Conservation (phyloP, 37 sponge, comb jelly and placozoan species). For the Halisarca cf. caerulea region DNA sequence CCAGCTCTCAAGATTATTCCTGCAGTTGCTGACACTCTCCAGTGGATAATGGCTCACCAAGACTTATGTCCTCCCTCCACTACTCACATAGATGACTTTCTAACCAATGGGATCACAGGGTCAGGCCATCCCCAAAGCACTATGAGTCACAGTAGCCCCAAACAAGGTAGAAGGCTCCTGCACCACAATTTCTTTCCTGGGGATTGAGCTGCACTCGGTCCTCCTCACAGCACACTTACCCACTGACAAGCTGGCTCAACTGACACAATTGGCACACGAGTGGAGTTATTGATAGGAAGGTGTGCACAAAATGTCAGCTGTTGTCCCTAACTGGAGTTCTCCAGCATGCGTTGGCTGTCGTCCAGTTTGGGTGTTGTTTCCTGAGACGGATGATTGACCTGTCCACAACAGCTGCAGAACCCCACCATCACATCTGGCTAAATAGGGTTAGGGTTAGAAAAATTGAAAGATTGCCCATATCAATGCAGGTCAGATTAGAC, state of each 20-base stretch:
- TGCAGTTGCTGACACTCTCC: constrained; percentile 38
- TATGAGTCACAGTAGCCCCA: constrained; percentile 38
- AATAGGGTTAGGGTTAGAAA: too few relatives aligned
- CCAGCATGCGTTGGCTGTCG: constrained; percentile 18
- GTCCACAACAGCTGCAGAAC: not conserved
- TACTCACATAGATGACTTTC: constrained; percentile 38
- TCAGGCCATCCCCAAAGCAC: not conserved
- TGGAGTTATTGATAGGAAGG: not conserved
- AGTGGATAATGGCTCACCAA: constrained; percentile 16
- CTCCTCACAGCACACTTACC: constrained; percentile 26
- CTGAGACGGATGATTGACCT: constrained; percentile 28
- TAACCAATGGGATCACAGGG: too few relatives aligned
- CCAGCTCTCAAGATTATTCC: constrained; percentile 43
- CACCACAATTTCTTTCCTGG: constrained; percentile 31
- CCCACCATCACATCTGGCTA: not conserved
- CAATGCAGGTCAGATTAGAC: not conserved
- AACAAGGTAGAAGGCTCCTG: constrained; percentile 47
- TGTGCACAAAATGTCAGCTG: not conserved
- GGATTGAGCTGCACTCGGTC: constrained; percentile 30
- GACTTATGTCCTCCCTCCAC: too few relatives aligned
- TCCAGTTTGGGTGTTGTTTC: not conserved
- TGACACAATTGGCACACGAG: not conserved
- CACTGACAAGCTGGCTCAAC: constrained; percentile 24
- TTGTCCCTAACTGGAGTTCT: not conserved
- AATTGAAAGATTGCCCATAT: too few relatives aligned